phyloP scores from a whole-genome alignment of 2,888 invertebrate species.

The Ectemnius cavifrons region DNA sequence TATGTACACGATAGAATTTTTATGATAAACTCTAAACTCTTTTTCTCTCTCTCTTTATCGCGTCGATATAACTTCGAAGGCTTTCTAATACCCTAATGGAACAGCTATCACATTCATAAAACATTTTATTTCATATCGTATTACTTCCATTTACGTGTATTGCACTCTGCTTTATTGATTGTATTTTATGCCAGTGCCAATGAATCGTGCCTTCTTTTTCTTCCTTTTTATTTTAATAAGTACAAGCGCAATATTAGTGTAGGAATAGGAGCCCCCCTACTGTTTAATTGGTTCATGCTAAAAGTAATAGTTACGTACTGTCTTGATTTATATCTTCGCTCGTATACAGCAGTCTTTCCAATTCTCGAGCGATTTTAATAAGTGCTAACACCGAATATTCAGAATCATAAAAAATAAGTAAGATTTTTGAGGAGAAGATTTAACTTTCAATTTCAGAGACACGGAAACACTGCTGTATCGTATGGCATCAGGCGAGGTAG shows the following conservation, averaged over 20 bases:
- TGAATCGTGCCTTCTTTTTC: constrained; percentile 6
- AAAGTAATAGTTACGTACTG: constrained; percentile 17
- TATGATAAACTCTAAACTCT: constrained; percentile 33
- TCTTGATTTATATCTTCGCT: constrained; percentile 24
- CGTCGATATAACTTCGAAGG: constrained; percentile 66
- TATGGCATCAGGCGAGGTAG: constrained; percentile 63
- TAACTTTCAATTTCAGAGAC: neutral
- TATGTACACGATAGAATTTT: constrained; percentile 45
- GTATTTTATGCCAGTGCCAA: constrained; percentile 24
- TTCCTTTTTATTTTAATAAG: constrained; percentile 16
- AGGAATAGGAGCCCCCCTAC: constrained; percentile 44
- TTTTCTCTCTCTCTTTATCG: constrained; percentile 7
- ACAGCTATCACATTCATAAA: constrained; percentile 75
- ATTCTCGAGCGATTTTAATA: no score
- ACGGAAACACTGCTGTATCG: constrained; percentile 44
- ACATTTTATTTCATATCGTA: constrained; percentile 39
- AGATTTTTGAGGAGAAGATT: constrained; percentile 19
- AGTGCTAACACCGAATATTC: neutral
- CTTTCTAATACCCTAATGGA: constrained; percentile 68
- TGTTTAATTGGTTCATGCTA: constrained; percentile 21
- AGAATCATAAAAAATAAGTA: neutral
- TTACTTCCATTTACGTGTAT: constrained; percentile 25
- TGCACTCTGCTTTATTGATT: constrained; percentile 35
- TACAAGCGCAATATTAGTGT: constrained; percentile 37
- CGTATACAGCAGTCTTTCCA: constrained; percentile 39